A percentile compares a stretch with the other conserved stretches of the same genome.
phyloP scores from a whole-genome alignment of 2,797 vertebrate species.

The Pterois miles region DNA sequence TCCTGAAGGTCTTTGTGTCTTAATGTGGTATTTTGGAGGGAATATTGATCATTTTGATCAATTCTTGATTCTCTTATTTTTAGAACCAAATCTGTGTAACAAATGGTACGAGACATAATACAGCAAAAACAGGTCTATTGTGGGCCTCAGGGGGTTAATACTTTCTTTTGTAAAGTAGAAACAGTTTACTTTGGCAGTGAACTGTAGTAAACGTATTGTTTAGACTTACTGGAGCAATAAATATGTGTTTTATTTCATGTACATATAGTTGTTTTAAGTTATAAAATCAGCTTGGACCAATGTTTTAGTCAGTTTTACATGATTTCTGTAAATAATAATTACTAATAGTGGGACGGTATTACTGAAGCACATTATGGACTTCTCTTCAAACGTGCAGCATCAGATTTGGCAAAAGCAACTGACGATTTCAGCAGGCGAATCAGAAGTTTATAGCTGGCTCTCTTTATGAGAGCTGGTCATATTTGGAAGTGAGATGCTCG shows the following conservation, averaged over 20 bases:
- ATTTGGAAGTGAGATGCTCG: conserved; percentile 29
- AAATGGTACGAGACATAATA: too few relatives aligned
- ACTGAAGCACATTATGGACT: not conserved
- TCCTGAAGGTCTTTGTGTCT: too few relatives aligned
- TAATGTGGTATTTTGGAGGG: too few relatives aligned
- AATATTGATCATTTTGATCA: too few relatives aligned
- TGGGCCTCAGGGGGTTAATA: too few relatives aligned
- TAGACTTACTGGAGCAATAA: not conserved
- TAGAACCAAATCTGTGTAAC: too few relatives aligned
- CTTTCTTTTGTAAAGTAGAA: not conserved
- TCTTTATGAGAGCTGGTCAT: conserved; percentile 26
- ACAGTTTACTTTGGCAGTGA: not conserved
- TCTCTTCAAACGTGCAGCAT: not conserved
- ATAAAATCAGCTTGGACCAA: not conserved
- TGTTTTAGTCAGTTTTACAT: not conserved
- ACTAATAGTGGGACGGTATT: not conserved
- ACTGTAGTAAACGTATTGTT: not conserved
- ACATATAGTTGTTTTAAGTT: not conserved
- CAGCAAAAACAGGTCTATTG: too few relatives aligned
- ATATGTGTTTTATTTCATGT: not conserved
- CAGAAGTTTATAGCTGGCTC: not conserved
- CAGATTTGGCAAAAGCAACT: not conserved
- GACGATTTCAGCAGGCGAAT: not conserved
- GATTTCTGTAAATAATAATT: not conserved
- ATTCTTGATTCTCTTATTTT: too few relatives aligned